These are phyloP conservation scores for Gambusia yucatana DNA, from an alignment of 2,797 vertebrate species.

Conservation along the genomic window DNA sequence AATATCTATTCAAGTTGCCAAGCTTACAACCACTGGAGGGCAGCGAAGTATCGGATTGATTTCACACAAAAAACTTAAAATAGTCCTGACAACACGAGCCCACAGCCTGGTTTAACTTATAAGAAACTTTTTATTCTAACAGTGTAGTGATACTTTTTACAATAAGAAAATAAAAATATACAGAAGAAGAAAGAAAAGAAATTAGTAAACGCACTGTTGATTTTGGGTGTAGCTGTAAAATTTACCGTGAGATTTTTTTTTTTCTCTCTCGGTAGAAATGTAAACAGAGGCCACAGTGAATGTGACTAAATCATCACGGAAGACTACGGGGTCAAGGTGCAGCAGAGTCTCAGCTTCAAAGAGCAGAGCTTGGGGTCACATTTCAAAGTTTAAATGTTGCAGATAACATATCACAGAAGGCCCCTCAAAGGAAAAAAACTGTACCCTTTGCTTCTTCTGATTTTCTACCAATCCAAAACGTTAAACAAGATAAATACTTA, in stretches of 20 bases:
- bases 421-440: conserved; percentile 33
- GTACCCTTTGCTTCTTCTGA: conserved; percentile 4
- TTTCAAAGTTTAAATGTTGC: conserved; percentile 38
- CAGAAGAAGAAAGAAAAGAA: conserved; percentile 44
- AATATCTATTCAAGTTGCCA: background rate
- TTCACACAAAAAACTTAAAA: conserved; percentile 1
- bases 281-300: conserved; percentile 63
- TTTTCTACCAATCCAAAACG: conserved; percentile 21
- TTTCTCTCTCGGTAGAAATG: conserved; percentile 58
- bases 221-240: conserved; percentile 48
- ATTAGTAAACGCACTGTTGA: conserved; percentile 76
- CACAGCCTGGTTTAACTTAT: conserved; percentile 32
- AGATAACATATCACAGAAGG: conserved; percentile 42
- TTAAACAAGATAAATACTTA: conserved; percentile 31
- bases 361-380: conserved; percentile 36
- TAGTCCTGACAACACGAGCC: conserved; percentile 13
- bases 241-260: conserved; percentile 34
- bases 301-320: conserved; percentile 34
- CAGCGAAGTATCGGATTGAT: background rate
- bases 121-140: conserved; percentile 72
- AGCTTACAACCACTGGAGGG: conserved; percentile 42
- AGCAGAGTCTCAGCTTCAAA: conserved; percentile 34
- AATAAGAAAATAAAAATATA: conserved; percentile 78
- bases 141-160: conserved; percentile 66
- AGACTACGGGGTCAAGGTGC: conserved; percentile 26